Conservation (phyloP, 2,797 vertebrate species). For the Dendrocincla fuliginosa region DNA sequence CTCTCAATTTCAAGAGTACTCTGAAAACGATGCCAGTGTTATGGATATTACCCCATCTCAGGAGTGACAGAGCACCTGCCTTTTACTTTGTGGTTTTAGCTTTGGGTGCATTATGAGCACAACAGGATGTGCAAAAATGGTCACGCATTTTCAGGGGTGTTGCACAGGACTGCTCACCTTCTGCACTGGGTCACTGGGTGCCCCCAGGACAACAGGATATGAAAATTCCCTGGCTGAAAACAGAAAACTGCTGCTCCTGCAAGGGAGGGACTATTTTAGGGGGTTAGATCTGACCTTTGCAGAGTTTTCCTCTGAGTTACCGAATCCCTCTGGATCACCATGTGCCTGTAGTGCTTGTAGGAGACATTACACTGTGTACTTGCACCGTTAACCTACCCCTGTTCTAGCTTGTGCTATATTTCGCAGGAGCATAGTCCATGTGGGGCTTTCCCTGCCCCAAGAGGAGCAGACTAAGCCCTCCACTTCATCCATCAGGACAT, state of each 20-base stretch:
- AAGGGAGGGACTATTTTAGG: background rate
- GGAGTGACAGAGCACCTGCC: background rate
- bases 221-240: background rate
- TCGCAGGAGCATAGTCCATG: background rate
- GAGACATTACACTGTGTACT: background rate
- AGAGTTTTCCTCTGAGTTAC: background rate
- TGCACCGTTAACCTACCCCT: background rate
- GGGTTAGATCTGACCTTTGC: background rate
- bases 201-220: too few species aligned
- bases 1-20: background rate
- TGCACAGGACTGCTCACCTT: background rate
- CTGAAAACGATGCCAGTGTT: background rate
- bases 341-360: background rate
- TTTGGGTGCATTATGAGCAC: background rate
- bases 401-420: background rate
- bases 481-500: background rate
- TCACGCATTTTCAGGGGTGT: background rate
- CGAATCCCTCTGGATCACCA: background rate
- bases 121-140: background rate
- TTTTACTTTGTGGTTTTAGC: background rate
- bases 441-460: background rate
- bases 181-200: background rate
- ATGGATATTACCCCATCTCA: background rate
- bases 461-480: background rate
- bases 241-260: background rate